Conservation (phyloP, 2,888 invertebrate species). For the Odontocolon sp. region DNA sequence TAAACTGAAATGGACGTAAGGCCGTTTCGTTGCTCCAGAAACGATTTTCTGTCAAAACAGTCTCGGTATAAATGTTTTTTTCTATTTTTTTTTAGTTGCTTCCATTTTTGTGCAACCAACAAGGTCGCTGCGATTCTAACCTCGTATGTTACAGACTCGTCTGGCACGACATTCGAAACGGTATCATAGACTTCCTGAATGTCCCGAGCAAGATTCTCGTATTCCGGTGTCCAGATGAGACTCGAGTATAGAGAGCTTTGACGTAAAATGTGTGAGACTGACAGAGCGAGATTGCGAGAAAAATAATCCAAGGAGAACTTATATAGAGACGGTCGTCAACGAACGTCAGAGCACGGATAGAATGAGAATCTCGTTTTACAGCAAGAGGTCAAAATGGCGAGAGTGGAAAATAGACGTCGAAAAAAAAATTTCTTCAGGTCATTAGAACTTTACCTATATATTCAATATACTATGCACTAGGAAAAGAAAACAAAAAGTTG, state of each 20-base stretch:
- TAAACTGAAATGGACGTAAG: no score
- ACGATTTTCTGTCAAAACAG: background rate
- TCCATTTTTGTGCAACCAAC: slow-evolving; percentile 40
- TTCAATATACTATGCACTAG: no score
- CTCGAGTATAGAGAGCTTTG: no score
- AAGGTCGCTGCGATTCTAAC: slow-evolving; percentile 45
- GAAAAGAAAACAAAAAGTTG: no score
- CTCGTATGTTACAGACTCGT: slow-evolving; percentile 45
- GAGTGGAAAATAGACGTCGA: background rate
- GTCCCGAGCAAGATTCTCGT: slow-evolving; percentile 58
- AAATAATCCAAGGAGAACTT: slow-evolving; percentile 46
- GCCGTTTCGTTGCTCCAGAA: background rate
- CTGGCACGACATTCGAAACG: slow-evolving; percentile 56
- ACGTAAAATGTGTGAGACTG: no score
- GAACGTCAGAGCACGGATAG: background rate
- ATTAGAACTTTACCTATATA: no score
- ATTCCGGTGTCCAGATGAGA: slow-evolving; percentile 47
- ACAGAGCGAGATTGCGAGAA: slow-evolving; percentile 4
- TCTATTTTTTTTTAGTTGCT: slow-evolving; percentile 19
- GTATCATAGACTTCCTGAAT: slow-evolving; percentile 52
- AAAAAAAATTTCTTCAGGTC: no score
- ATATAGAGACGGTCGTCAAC: slow-evolving; percentile 5
- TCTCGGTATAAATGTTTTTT: background rate
- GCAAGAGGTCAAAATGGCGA: background rate
- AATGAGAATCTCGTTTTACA: slow-evolving; percentile 25